Evolutionary conservation across 2,797 vertebrate genomes (phyloP).

Genomic region (Acipenser ruthenus): DNA sequence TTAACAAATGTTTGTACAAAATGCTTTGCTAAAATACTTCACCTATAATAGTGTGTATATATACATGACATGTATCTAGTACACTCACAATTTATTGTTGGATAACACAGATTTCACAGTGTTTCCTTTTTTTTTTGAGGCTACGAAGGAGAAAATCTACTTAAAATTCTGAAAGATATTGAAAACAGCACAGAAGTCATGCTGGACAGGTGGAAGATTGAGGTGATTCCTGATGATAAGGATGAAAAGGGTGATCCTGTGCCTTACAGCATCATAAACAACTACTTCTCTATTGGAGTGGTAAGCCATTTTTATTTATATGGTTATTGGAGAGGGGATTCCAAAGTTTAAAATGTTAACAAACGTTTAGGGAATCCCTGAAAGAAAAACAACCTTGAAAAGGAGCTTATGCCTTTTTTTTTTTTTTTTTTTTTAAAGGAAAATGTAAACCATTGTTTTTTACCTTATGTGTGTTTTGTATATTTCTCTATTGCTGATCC

Average conservation of each 20-base stretch:
- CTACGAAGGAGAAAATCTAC: slow-evolving; percentile 86
- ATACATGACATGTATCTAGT: neutral
- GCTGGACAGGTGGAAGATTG: slow-evolving; percentile 88
- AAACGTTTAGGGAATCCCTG: no score
- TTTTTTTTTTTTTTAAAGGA: no score
- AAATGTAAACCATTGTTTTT: no score
- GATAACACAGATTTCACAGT: neutral
- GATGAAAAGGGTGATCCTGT: slow-evolving; percentile 88
- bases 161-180: slow-evolving; percentile 82
- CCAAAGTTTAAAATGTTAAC: no score
- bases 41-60: slow-evolving; percentile 1
- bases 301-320: slow-evolving; percentile 56
- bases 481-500: no score
- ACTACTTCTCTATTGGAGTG: slow-evolving; percentile 94
- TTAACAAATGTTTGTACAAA: neutral
- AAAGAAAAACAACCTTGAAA: no score
- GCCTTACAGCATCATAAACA: slow-evolving; percentile 91
- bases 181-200: slow-evolving; percentile 81
- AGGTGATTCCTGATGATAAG: slow-evolving; percentile 79
- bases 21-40: neutral
- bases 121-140: slow-evolving; percentile 42
- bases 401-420: no score
- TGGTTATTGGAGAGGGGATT: no score
- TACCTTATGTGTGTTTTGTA: no score
- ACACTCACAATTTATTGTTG: neutral